Evolutionary conservation across 2,888 invertebrate genomes (phyloP).

Genomic region (Emmelina monodactyla): DNA sequence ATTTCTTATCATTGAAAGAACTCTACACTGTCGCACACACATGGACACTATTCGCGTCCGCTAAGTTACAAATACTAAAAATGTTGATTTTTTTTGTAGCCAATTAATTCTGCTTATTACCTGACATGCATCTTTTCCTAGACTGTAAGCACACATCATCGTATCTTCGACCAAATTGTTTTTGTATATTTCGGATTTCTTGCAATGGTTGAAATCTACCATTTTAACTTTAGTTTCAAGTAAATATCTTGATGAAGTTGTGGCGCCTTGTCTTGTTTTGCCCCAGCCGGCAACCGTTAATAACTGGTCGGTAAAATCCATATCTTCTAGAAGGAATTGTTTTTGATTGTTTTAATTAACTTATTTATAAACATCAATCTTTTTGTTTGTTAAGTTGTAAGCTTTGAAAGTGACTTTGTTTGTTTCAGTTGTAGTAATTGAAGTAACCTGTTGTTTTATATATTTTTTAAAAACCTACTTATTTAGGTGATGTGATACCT

Average conservation of each 20-base stretch:
- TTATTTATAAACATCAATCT: no score
- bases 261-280: slow-evolving; percentile 45
- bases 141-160: slow-evolving; percentile 69
- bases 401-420: no score
- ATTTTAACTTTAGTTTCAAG: slow-evolving; percentile 56
- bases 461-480: no score
- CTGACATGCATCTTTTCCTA: slow-evolving; percentile 71
- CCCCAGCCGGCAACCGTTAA: slow-evolving; percentile 59
- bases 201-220: slow-evolving; percentile 34
- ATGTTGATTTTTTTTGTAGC: not conserved
- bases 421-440: no score
- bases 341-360: no score
- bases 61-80: not conserved
- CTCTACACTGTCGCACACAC: no score
- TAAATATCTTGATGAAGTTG: slow-evolving; percentile 48
- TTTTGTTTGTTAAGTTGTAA: no score
- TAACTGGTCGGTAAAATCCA: slow-evolving; percentile 31
- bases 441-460: no score
- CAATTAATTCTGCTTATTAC: slow-evolving; percentile 32
- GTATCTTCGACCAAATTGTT: slow-evolving; percentile 42
- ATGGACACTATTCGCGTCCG: no score
- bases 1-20: not conserved
- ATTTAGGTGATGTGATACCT: no score
- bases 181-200: slow-evolving; percentile 39
- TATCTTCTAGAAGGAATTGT: no score